Evolutionary conservation across 2,888 invertebrate genomes (phyloP), one percentile per base, ranked within the genome.

Genomic region (Nymphalis urticae): DNA sequence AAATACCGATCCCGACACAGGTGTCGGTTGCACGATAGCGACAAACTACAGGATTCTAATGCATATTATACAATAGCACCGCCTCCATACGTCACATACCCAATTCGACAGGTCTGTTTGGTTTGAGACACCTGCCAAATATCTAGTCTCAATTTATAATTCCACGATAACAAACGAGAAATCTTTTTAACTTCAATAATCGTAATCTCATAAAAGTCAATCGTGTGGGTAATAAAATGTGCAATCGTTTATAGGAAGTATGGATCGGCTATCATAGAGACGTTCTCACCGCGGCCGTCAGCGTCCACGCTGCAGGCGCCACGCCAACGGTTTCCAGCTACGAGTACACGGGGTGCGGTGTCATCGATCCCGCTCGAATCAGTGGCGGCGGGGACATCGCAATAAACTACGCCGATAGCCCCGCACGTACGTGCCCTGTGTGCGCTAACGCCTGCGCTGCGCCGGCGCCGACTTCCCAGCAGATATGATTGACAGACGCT

Each of bases 401-500:
- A 54, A 66, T 66, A 50, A 61, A 48, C 58, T 42, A 47, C 36
- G 48, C 47, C 64, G 47, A 64, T n/a, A 48, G 58, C 54, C 36
- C 17, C 47, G 51, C 19, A 16, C 47, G 64, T 64, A 64, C 64
- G 64, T 64, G 65, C n/a, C 48, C 58, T 32, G 53, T 54, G 71
- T 63, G 64, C 24, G 58, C 19, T 58, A 64, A 53, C 54, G 42
- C 42, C 42, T 42, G 42, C 47, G n/a, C 21, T 42, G 71, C 64
- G 60, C 63, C 68, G 69, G 64, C 68, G 62, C 70, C 69, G 51
- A 60, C 62, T 69, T 73, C 73, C 73, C 76, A 76, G 70, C 72
- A 77, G 76, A 77, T 80, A 82, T 83, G 81, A 83, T 82, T 80
- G 79, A 81, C 79, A 77, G 75, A 66, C 69, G 60, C 58, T 68